Evolutionary conservation across 2,797 vertebrate genomes (phyloP).

Genomic region (Paratrypauchen microcephalus): DNA sequence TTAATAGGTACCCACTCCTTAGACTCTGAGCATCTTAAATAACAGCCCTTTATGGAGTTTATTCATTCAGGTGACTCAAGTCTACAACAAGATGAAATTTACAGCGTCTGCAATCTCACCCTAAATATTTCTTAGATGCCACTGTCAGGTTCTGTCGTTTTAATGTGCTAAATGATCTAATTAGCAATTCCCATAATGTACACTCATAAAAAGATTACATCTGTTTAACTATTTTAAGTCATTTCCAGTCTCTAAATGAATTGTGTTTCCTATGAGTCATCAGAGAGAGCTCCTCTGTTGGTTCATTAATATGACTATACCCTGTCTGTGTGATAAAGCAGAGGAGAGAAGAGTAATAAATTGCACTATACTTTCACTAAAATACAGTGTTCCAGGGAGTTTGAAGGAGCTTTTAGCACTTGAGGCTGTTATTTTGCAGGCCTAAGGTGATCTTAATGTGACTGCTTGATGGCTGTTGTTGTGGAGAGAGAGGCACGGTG

Average conservation of each 20-base stretch:
- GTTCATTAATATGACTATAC: slow-evolving; percentile 16
- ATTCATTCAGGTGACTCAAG: slow-evolving; percentile 6
- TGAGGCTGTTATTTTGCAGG: slow-evolving; percentile 57
- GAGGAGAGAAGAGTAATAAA: neutral
- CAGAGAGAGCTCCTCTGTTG: slow-evolving; percentile 7
- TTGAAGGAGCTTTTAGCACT: slow-evolving; percentile 26
- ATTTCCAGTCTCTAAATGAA: slow-evolving; percentile 13
- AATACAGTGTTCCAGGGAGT: slow-evolving; percentile 22
- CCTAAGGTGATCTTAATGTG: slow-evolving; percentile 61
- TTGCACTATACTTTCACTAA: slow-evolving; percentile 21
- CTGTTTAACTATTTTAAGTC: slow-evolving; percentile 21
- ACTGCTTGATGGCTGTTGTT: slow-evolving; percentile 58
- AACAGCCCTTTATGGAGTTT: slow-evolving; percentile 2
- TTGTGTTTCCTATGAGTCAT: slow-evolving; percentile 12
- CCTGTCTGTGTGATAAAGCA: slow-evolving; percentile 8
- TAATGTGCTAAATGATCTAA: slow-evolving; percentile 13
- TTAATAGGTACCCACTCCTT: neutral
- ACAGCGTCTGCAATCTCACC: slow-evolving; percentile 1
- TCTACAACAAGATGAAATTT: slow-evolving; percentile 9
- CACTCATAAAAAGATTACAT: slow-evolving; percentile 12
- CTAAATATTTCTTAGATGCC: slow-evolving; percentile 11
- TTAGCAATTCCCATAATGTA: slow-evolving; percentile 22
- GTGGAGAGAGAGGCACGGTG: slow-evolving; percentile 57
- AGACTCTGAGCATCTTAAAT: neutral
- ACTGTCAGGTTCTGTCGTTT: slow-evolving; percentile 11